These are phyloP conservation scores for Sarcoramphus papa DNA, from an alignment of 2,797 vertebrate species.

Conservation along the genomic window DNA sequence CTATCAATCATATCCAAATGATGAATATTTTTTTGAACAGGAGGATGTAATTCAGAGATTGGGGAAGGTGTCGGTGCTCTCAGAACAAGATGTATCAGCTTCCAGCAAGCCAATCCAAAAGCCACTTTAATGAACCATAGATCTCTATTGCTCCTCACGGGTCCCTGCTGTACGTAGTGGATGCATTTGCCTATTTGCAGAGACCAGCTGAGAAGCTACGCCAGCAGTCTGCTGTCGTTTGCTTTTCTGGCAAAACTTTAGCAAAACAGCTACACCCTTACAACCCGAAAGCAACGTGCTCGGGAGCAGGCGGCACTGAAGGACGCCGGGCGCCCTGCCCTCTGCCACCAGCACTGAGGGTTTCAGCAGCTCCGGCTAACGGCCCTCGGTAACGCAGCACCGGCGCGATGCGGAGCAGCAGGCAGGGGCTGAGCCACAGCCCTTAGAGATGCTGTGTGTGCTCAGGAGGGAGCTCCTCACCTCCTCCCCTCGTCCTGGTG, in stretches of 20 bases:
- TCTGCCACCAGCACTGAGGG: neutral
- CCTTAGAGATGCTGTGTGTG: neutral
- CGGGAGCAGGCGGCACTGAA: neutral
- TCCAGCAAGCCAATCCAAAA: neutral
- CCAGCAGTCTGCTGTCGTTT: fast-evolving
- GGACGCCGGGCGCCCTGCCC: neutral
- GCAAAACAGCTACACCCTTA: neutral
- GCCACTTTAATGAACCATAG: fast-evolving
- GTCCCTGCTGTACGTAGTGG: fast-evolving
- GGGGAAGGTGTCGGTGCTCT: neutral
- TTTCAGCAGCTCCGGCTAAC: neutral
- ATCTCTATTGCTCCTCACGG: neutral
- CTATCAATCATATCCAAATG: neutral
- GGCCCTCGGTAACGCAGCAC: neutral
- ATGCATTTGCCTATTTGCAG: neutral
- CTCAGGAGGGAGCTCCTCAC: neutral
- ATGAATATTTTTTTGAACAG: neutral
- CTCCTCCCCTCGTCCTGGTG: fast-evolving
- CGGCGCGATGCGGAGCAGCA: neutral
- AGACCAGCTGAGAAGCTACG: neutral
- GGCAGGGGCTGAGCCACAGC: neutral
- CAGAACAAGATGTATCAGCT: neutral
- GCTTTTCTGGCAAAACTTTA: neutral
- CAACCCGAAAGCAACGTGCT: neutral
- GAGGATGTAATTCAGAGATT: neutral